Evolutionary conservation across 1,140 invertebrate species (phyloP), one percentile per base, ranked within the genome.

Genomic region (Drosophila subpulchrella): DNA sequence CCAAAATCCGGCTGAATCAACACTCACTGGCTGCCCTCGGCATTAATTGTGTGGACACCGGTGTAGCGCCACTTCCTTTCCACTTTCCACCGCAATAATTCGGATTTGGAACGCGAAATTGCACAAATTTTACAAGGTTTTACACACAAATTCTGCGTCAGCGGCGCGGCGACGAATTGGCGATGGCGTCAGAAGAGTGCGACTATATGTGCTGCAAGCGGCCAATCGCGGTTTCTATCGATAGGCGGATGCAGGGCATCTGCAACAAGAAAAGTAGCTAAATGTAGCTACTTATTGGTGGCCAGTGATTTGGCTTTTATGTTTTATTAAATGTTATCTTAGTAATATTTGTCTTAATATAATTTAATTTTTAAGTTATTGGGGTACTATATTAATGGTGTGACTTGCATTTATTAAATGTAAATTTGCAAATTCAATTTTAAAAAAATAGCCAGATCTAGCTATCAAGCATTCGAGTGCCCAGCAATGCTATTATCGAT

Each of bases 131-230:
- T 11, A 42, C 53, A 34, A 62, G 17, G 62, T 82, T 63, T 70
- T 59, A 70, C 62, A 82, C 60, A 51, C 66, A 78, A 74, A 62
- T 59, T 85, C 63, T 81, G 74, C 82, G 74, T 84, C 76, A 81
- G 72, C 73, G 55, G 67, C 78, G 72, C 73, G 55, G 67, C 78
- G 72, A 78, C 50, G 57, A 55, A 78, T 56, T 57, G 51, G 53
- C 78, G 79, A 81, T 81, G 79, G 79, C 79, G 79, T 75, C 59
- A 67, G 61, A 81, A 55, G 12, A 75, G 78, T 80, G n/a, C 75
- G 17, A 44, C 63, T 78, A 81, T 74, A 77, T 59, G 30, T 38
- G 4, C 34, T 11, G 17, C 32, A 34, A 13, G 32, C 51, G n/a
- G 51, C 51, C 30, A 36, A 36, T 53, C 50, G 50, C 24, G 15